A percentile compares a stretch with the other conserved stretches of the same genome.
Evolutionary conservation across 2,888 invertebrate genomes (phyloP).

Genomic region (Argyresthia goedartella): DNA sequence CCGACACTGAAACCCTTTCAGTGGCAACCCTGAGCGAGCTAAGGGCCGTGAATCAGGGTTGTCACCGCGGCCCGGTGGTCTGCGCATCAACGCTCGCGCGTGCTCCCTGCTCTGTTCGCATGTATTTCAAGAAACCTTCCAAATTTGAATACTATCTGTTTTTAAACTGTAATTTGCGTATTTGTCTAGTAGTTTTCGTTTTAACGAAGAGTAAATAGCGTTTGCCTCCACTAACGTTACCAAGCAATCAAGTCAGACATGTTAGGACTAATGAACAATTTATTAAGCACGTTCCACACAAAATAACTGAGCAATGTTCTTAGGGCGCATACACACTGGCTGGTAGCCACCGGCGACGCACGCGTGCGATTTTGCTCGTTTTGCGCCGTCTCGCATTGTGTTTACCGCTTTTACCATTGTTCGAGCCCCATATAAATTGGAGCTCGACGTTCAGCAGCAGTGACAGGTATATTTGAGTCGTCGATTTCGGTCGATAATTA

Average conservation of each 20-base stretch:
- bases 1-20: background rate
- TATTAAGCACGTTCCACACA: background rate
- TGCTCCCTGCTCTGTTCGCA: slow-evolving; percentile 41
- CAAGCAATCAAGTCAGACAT: background rate
- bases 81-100: slow-evolving; percentile 54
- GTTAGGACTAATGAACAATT: background rate
- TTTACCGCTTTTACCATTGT: slow-evolving; percentile 68
- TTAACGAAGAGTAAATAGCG: too few species aligned
- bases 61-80: slow-evolving; percentile 62
- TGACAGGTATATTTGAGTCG: slow-evolving; percentile 70
- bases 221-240: too few species aligned
- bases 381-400: slow-evolving; percentile 60
- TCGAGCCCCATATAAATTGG: slow-evolving; percentile 63
- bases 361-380: slow-evolving; percentile 42
- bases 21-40: slow-evolving; percentile 34
- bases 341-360: slow-evolving; percentile 3
- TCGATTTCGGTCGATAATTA: slow-evolving; percentile 67
- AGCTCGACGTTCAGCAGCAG: slow-evolving; percentile 50
- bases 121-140: slow-evolving; percentile 47
- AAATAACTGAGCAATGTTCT: background rate
- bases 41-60: slow-evolving; percentile 61
- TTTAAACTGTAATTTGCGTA: too few species aligned
- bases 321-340: background rate
- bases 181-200: too few species aligned
- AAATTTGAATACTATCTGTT: slow-evolving; percentile 41